Evolutionary conservation across 1,140 invertebrate species (phyloP), one percentile per base, ranked within the genome.

Genomic region (Temnothorax curvispinosus): DNA sequence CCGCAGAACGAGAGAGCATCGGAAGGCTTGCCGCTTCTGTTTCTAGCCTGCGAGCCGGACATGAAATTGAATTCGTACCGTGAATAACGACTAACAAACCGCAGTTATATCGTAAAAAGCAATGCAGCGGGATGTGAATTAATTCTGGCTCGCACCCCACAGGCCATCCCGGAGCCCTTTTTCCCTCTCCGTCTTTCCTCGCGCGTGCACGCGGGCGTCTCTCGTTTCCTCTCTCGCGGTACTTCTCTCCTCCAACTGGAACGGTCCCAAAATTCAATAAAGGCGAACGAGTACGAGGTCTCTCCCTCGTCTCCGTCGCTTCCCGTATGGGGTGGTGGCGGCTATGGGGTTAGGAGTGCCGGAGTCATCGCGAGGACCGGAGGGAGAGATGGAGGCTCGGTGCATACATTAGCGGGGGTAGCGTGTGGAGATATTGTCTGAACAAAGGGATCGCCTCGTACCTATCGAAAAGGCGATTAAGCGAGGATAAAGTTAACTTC

Each of bases 21-120:
- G 50, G 65, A 85, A 86, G 47, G 74, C 35, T 52, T 13, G 56
- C n/a, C 27, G 69, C 71, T 21, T 69, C 86, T 64, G 54, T 76
- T 90, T 85, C 89, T 78, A 38, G 47, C 52, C 56, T 85, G 88
- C 15, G 60, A 60, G 86, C 56, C 74, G 84, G 69, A 71, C 80
- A 67, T 64, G 52, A 92, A 94, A 95, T 95, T 94, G 90, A 95
- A 95, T 95, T 94, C 92, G 91, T 92, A 88, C 91, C 91, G 90
- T 95, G 94, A 95, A 95, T 95, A 94, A 95, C 94, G 94, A 92
- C 94, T 95, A 95, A 95, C 95, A 95, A 95, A 95, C 94, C 94
- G 93, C 94, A 95, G 94, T 95, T 95, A 95, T 95, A 95, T 94
- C 92, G 92, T 95, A 95, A 95, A 95, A 95, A 95, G 94, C 94